phyloP scores from a whole-genome alignment of 2,888 invertebrate genomes.

The Hybos culiciformis region DNA sequence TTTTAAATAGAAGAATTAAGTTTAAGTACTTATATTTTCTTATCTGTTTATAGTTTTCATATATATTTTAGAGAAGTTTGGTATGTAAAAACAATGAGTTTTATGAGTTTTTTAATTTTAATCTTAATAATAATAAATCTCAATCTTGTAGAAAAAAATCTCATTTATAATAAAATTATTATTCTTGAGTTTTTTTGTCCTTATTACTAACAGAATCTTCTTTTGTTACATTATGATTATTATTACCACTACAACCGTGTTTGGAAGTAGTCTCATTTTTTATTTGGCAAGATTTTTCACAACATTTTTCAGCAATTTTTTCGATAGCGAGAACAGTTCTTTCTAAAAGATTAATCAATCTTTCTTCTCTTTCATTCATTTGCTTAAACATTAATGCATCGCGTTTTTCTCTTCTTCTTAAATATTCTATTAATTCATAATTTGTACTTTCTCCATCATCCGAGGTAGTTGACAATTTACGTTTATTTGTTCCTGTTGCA shows the following conservation, averaged over 20 bases:
- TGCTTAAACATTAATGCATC: constrained; percentile 32
- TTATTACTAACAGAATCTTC: too few relatives aligned
- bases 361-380: constrained; percentile 35
- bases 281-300: too few relatives aligned
- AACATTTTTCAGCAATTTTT: constrained; percentile 21
- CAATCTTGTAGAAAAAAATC: too few relatives aligned
- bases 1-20: too few relatives aligned
- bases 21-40: too few relatives aligned
- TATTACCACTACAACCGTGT: neutral
- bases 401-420: constrained; percentile 32
- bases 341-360: constrained; percentile 29
- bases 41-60: too few relatives aligned
- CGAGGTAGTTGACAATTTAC: constrained; percentile 33
- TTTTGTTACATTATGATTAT: neutral
- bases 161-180: neutral
- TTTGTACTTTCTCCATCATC: constrained; percentile 28
- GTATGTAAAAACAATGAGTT: too few relatives aligned
- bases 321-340: constrained; percentile 34
- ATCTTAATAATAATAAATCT: too few relatives aligned
- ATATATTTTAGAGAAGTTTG: too few relatives aligned
- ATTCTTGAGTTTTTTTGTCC: too few relatives aligned
- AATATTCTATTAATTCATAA: constrained; percentile 34
- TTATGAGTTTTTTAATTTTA: too few relatives aligned
- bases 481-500: constrained; percentile 22
- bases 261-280: neutral